Percentiles rank a stretch among this genome's conserved stretches.
phyloP scores from a whole-genome alignment of 2,113 vertebrate species.

The Xiphias gladius region DNA sequence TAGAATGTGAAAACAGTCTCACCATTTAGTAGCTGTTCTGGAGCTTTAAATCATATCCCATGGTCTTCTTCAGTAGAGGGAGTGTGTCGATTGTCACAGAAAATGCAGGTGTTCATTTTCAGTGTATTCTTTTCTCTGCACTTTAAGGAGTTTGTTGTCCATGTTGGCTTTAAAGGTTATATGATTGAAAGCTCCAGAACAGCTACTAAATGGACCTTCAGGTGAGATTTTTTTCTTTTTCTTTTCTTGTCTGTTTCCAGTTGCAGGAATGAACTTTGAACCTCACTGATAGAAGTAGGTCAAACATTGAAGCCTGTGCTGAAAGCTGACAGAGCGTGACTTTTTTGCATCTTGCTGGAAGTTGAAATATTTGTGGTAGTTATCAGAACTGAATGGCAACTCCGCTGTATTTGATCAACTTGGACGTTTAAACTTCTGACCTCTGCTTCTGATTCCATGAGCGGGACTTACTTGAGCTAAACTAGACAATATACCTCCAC shows the following conservation, averaged over 20 bases:
- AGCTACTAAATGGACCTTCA: too few species aligned
- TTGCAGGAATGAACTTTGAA: neutral
- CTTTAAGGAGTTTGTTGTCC: too few species aligned
- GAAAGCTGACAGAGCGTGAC: neutral
- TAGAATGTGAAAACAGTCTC: neutral
- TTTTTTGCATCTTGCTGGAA: neutral
- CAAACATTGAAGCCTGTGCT: neutral
- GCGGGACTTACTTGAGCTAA: neutral
- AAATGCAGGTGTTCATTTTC: too few species aligned
- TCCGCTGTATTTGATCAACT: neutral
- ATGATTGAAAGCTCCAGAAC: too few species aligned
- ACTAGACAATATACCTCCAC: neutral
- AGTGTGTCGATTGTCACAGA: too few species aligned
- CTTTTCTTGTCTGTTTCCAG: neutral
- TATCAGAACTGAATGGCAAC: neutral
- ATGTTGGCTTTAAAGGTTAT: too few species aligned
- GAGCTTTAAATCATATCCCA: too few species aligned
- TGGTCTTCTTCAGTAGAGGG: too few species aligned
- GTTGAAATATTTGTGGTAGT: constrained; percentile 5
- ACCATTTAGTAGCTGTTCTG: neutral
- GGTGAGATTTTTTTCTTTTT: too few species aligned
- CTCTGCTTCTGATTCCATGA: neutral
- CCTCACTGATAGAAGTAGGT: neutral
- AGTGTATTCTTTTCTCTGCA: too few species aligned
- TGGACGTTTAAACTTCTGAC: neutral